Evolutionary conservation across 2,888 invertebrate genomes (phyloP).

Genomic region (Euclidia mi): DNA sequence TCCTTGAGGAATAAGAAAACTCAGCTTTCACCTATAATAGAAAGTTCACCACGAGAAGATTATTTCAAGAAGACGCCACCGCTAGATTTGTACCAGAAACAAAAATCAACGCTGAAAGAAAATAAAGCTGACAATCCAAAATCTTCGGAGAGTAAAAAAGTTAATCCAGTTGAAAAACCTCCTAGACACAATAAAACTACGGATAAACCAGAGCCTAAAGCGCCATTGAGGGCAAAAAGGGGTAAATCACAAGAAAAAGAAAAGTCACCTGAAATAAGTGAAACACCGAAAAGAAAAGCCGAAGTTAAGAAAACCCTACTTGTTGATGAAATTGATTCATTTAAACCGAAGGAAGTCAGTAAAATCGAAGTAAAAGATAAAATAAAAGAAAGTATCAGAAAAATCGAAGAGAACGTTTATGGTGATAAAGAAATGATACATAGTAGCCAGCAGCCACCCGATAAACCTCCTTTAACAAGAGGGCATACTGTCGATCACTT

Average conservation of each 20-base stretch:
- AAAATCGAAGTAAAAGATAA: conserved; percentile 80
- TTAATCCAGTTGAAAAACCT: conserved; percentile 85
- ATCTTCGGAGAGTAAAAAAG: conserved; percentile 76
- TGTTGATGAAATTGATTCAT: conserved; percentile 80
- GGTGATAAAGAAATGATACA: conserved; percentile 92
- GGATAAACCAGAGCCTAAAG: conserved; percentile 82
- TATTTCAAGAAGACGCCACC: conserved; percentile 90
- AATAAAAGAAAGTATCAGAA: conserved; percentile 87
- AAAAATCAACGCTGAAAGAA: conserved; percentile 73
- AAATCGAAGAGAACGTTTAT: conserved; percentile 86
- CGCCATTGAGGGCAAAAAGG: conserved; percentile 77
- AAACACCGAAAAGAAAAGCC: conserved; percentile 83
- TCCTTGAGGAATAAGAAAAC: conserved; percentile 90
- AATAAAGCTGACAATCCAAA: conserved; percentile 67
- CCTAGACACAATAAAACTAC: conserved; percentile 77
- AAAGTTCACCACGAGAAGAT: conserved; percentile 93
- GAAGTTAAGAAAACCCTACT: conserved; percentile 77
- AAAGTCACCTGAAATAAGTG: conserved; percentile 74
- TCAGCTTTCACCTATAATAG: conserved; percentile 95
- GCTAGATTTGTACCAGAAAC: conserved; percentile 78
- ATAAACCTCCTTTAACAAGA: conserved; percentile 92
- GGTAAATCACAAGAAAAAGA: conserved; percentile 78
- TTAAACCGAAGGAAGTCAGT: conserved; percentile 68
- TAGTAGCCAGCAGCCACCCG: conserved; percentile 93
- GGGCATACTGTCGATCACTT: conserved; percentile 94